Conservation (phyloP, 2,797 vertebrate genomes). For the Siniperca obscura region DNA sequence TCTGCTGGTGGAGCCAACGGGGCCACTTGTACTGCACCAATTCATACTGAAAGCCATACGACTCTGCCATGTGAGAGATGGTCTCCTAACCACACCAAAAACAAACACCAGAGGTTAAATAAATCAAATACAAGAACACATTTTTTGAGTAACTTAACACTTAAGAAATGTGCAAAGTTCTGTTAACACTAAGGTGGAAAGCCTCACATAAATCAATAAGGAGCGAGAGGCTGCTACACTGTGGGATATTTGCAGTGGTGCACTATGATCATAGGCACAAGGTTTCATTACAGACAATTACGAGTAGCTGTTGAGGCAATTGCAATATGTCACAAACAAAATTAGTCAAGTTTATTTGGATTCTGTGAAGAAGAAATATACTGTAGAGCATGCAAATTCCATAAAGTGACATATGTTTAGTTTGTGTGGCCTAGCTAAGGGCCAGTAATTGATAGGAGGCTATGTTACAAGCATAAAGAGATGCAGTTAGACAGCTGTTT, state of each 20-base stretch:
- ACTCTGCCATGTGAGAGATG: conserved; percentile 92
- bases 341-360: not conserved
- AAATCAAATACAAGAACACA: not conserved
- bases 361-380: not conserved
- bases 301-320: not conserved
- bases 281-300: not conserved
- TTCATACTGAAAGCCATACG: conserved; percentile 94
- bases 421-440: not conserved
- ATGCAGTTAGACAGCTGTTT: not conserved
- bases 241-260: not conserved
- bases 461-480: not conserved
- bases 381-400: not conserved
- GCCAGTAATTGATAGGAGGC: not conserved
- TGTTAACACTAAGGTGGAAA: too few species aligned
- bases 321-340: not conserved
- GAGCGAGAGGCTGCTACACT: not conserved
- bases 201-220: not conserved
- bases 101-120: conserved; percentile 8
- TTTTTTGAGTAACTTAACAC: not conserved
- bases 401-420: not conserved
- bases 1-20: conserved; percentile 95
- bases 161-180: not conserved
- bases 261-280: not conserved
- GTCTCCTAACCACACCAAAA: conserved; percentile 85
- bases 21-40: conserved; percentile 98